Evolutionary conservation across 2,113 vertebrate species (phyloP), one percentile per base, ranked within the genome.

Genomic region (Chamaea fasciata): DNA sequence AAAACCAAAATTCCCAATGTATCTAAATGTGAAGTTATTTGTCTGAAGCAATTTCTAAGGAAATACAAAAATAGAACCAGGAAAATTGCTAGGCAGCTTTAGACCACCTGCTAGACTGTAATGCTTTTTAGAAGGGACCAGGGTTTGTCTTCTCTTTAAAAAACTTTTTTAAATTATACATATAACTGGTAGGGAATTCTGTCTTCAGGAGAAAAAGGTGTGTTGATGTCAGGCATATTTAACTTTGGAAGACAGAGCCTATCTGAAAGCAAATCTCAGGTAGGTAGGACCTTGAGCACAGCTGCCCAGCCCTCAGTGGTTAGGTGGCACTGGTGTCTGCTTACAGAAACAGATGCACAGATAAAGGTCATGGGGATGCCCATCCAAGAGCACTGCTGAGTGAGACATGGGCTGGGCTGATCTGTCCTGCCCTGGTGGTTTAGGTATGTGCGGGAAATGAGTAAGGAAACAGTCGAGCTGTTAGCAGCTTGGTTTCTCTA

Each of bases 31-130:
- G 35, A 53, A 52, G 20, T 10, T 85, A 26, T 83, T 83, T 80
- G 14, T 53, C 75, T 88, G 67, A 93, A 94, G 18, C 24, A 12
- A 64, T 88, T 94, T 94, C 85, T 95, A 90, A 94, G 39, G 60
- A 95, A 90, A 83, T 70, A 28, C 24, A 88, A 89, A 91, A 93
- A 93, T 68, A 94, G 47, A 67, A 86, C 14, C 33, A 81, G 37
- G 24, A 90, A 83, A 92, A 94, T 75, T 90, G 15, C 64, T 81
- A 75, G 70, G 55, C 75, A 80, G 87, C 39, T 50, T 83, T 63
- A 85, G 59, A 91, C 46, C 62, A 95, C 84, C 77, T 94, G 30
- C 69, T 73, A 82, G 53, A 71, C 49, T 69, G 30, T 35, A 9
- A 33, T 33, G 33, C 1, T 59, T 82, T 69, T 89, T 82, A 28